Evolutionary conservation across 1,140 invertebrate species (phyloP).

Genomic region (Archegozetes longisetosus): DNA sequence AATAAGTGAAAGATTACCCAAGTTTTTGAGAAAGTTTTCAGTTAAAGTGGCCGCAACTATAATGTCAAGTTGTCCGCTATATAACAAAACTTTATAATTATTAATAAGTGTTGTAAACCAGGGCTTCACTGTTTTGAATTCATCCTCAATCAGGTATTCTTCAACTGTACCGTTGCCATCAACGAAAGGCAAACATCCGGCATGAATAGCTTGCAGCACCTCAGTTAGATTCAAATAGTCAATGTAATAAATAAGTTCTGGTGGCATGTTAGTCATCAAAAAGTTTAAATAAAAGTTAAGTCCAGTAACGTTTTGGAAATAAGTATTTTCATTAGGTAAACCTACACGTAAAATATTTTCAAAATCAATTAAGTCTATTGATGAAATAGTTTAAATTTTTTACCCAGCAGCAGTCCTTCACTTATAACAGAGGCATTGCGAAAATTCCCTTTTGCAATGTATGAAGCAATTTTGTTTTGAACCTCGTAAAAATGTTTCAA

Average conservation of each 20-base stretch:
- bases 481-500: constrained; percentile 37
- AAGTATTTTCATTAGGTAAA: too few species aligned
- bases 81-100: constrained; percentile 28
- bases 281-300: constrained; percentile 64
- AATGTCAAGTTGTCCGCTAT: constrained; percentile 68
- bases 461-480: constrained; percentile 38
- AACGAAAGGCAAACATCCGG: constrained; percentile 55
- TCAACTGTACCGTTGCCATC: constrained; percentile 36
- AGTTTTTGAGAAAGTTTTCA: constrained; percentile 46
- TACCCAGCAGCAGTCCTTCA: too few species aligned
- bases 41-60: constrained; percentile 63
- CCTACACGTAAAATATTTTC: too few species aligned
- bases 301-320: constrained; percentile 61
- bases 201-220: constrained; percentile 54
- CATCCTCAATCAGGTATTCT: constrained; percentile 48
- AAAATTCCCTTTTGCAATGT: too few species aligned
- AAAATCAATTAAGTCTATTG: too few species aligned
- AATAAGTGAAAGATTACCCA: too few species aligned
- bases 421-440: too few species aligned
- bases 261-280: constrained; percentile 39
- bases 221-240: constrained; percentile 30
- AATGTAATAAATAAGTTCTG: constrained; percentile 28
- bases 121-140: constrained; percentile 61
- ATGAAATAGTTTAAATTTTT: too few species aligned
- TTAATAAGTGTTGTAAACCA: constrained; percentile 49